Percentiles rank a stretch among this genome's conserved stretches.
phyloP scores from a whole-genome alignment of 2,113 vertebrate genomes.

The Oreochromis spilurus region DNA sequence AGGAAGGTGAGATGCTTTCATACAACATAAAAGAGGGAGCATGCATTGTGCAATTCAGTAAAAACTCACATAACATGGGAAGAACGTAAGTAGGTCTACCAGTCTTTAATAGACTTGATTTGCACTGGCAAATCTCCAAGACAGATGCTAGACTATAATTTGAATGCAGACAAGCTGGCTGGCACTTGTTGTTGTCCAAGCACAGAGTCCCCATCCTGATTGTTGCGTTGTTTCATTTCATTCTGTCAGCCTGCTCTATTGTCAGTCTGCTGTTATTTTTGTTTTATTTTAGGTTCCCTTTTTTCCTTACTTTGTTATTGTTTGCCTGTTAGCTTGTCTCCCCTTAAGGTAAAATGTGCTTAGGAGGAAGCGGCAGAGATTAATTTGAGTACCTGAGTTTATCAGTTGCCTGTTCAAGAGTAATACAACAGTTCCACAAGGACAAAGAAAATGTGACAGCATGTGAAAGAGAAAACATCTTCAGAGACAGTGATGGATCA shows the following conservation, averaged over 20 bases:
- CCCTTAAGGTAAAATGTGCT: slow-evolving; percentile 3
- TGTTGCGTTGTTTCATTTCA: slow-evolving; percentile 32
- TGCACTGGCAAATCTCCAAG: slow-evolving; percentile 32
- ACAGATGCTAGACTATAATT: slow-evolving; percentile 47
- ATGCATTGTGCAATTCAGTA: neutral
- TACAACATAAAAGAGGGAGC: neutral
- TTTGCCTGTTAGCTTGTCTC: neutral
- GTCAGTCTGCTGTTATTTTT: neutral
- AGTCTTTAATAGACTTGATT: slow-evolving; percentile 33
- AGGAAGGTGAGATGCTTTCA: slow-evolving; percentile 11
- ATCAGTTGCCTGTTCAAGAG: neutral
- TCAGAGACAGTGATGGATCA: slow-evolving; percentile 14
- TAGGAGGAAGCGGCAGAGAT: slow-evolving; percentile 2
- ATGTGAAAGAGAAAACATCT: slow-evolving; percentile 1
- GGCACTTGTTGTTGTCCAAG: slow-evolving; percentile 29
- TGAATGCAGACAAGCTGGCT: slow-evolving; percentile 23
- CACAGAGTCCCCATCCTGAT: slow-evolving; percentile 23
- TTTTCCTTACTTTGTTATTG: neutral
- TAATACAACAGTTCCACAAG: neutral
- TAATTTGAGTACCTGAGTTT: slow-evolving; percentile 8
- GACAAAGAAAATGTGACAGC: slow-evolving; percentile 6
- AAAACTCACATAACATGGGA: neutral
- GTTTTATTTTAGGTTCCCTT: neutral
- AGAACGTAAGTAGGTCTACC: neutral
- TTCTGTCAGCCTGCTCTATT: slow-evolving; percentile 13